phyloP scores from a whole-genome alignment of 2,797 vertebrate species.

The Peromyscus melanophrys region DNA sequence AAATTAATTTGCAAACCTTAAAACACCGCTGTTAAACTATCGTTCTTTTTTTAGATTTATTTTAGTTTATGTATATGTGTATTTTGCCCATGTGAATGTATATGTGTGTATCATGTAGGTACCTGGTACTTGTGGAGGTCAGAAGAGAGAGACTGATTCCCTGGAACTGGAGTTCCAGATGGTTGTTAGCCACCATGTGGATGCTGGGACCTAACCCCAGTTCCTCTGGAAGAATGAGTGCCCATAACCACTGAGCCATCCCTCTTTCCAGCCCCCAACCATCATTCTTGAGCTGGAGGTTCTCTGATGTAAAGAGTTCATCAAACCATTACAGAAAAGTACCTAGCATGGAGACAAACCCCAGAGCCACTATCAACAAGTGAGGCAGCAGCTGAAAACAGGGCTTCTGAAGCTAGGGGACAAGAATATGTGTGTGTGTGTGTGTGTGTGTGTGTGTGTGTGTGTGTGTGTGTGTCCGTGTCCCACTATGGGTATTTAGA shows the following conservation, averaged over 20 bases:
- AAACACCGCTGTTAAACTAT: neutral
- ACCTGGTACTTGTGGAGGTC: neutral
- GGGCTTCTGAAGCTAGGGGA: too few species aligned
- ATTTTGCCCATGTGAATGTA: neutral
- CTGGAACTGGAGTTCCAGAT: neutral
- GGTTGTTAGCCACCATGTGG: neutral
- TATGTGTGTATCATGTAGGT: neutral
- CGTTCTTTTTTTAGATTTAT: neutral
- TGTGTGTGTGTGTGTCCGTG: neutral
- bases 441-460: neutral
- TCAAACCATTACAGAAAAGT: neutral
- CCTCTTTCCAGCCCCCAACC: neutral
- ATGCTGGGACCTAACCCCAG: neutral
- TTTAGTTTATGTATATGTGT: neutral
- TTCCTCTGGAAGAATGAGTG: neutral
- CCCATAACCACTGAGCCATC: too few species aligned
- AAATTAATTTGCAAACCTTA: constrained; percentile 4
- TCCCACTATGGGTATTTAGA: neutral
- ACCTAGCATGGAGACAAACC: neutral
- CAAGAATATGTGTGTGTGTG: neutral
- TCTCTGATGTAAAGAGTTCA: neutral
- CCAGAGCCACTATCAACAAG: neutral
- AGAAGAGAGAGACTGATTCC: neutral
- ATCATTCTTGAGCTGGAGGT: neutral
- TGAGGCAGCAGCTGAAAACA: neutral